Evolutionary conservation across 1,140 invertebrate genomes (phyloP).

Genomic region (Matsumurasca onukii): DNA sequence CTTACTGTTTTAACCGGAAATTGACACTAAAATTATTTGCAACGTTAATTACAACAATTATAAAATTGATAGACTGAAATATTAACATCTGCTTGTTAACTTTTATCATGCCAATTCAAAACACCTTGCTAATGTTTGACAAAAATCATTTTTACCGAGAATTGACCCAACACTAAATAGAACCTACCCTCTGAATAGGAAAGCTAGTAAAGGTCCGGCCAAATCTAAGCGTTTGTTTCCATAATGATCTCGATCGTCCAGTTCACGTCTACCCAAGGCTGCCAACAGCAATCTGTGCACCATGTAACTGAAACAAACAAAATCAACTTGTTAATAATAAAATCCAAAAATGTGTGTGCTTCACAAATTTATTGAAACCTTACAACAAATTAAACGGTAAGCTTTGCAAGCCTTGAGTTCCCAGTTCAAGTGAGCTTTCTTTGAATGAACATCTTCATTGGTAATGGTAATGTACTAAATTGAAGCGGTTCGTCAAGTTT

Average conservation of each 20-base stretch:
- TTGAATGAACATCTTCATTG: no score
- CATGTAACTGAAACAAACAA: conserved; percentile 75
- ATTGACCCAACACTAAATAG: conserved; percentile 5
- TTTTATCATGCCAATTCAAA: no score
- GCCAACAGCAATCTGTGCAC: conserved; percentile 93
- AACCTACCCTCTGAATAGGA: conserved; percentile 82
- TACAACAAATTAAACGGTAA: neutral
- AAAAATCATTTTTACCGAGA: neutral
- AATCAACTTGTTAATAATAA: conserved; percentile 5
- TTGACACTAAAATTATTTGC: no score
- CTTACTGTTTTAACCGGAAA: no score
- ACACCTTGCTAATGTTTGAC: no score
- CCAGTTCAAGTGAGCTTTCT: no score
- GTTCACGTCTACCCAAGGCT: conserved; percentile 90
- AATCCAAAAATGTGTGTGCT: neutral
- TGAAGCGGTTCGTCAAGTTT: no score
- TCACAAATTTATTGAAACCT: conserved; percentile 19
- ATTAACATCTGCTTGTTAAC: no score
- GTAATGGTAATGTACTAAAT: no score
- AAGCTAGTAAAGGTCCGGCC: conserved; percentile 94
- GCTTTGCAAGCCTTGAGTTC: no score
- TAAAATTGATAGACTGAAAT: no score
- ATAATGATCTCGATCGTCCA: conserved; percentile 99
- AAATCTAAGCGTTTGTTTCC: conserved; percentile 98
- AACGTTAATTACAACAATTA: no score